A percentile compares a stretch with the other conserved stretches of the same genome.
Conservation (phyloP, 2,113 vertebrate genomes). For the Copsychus sechellarum region DNA sequence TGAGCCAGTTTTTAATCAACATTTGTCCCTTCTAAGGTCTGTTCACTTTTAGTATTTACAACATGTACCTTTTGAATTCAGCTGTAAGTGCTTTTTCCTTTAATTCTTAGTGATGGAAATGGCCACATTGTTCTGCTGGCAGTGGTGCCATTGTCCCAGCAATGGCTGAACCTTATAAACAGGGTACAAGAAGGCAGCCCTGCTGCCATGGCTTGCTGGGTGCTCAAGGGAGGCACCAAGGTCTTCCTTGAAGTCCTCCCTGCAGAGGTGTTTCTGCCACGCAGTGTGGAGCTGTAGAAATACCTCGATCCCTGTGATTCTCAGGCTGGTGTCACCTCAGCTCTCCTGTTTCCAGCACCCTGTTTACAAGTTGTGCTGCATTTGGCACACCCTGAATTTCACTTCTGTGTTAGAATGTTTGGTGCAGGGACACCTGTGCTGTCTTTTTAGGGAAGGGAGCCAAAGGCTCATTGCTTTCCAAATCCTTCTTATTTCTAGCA, state of each 20-base stretch:
- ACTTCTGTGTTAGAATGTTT: not conserved
- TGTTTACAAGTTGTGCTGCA: rapidly evolving
- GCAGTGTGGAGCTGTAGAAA: rapidly evolving
- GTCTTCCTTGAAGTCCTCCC: not conserved
- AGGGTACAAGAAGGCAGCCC: not conserved
- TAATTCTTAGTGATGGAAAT: not conserved
- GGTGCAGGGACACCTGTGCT: not conserved
- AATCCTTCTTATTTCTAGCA: not conserved
- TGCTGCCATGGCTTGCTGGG: not conserved
- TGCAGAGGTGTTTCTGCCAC: not conserved
- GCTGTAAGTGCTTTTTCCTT: not conserved
- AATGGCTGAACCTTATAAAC: not conserved
- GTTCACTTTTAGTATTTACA: not conserved
- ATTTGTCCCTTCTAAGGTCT: not conserved
- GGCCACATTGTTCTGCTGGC: not conserved
- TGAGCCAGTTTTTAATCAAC: not conserved
- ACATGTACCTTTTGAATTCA: not conserved
- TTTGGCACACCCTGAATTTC: not conserved
- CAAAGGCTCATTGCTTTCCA: not conserved
- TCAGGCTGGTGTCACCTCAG: not conserved
- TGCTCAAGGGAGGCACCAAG: not conserved
- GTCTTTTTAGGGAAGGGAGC: not conserved
- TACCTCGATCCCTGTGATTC: rapidly evolving
- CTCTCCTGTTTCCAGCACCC: rapidly evolving
- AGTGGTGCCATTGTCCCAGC: not conserved